Evolutionary conservation across 2,113 vertebrate genomes (phyloP).

Genomic region (Bettongia penicillata): DNA sequence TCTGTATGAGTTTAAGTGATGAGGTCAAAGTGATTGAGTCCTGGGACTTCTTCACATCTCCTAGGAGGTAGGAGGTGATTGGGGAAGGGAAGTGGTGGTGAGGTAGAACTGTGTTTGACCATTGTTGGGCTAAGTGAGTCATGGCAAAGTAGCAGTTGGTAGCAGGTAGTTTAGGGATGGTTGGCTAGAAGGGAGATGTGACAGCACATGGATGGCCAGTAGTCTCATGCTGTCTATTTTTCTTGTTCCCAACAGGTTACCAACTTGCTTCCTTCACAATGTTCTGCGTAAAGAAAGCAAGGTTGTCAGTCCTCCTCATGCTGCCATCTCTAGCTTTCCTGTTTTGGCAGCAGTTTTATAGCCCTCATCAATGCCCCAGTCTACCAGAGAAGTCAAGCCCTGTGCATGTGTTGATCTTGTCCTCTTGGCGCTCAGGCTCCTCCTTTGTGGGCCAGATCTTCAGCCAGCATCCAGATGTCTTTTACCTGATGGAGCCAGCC

Average conservation of each 20-base stretch:
- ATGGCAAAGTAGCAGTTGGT: neutral
- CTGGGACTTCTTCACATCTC: neutral
- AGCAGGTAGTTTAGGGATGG: neutral
- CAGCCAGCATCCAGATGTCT: conserved; percentile 80
- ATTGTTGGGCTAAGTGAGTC: neutral
- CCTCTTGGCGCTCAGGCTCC: conserved; percentile 80
- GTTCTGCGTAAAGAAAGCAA: neutral
- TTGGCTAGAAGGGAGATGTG: neutral
- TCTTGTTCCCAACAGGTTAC: conserved; percentile 31
- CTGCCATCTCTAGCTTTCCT: conserved; percentile 17
- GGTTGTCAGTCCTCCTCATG: conserved; percentile 47
- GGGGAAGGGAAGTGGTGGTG: too few species aligned
- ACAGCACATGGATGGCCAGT: neutral
- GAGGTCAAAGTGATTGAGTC: neutral
- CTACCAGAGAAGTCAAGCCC: conserved; percentile 1
- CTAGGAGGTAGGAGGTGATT: neutral
- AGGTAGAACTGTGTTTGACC: neutral
- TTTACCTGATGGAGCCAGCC: conserved; percentile 82
- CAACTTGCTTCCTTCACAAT: neutral
- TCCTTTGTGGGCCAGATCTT: conserved; percentile 82
- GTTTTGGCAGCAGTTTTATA: neutral
- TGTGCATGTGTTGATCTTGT: conserved; percentile 71
- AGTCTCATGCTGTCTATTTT: conserved; percentile 13
- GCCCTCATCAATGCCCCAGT: neutral
- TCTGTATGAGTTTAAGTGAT: neutral